A percentile compares a stretch with the other conserved stretches of the same genome.
These are phyloP conservation scores for Danaus chrysippus DNA, from an alignment of 2,888 invertebrate species.

Conservation along the genomic window DNA sequence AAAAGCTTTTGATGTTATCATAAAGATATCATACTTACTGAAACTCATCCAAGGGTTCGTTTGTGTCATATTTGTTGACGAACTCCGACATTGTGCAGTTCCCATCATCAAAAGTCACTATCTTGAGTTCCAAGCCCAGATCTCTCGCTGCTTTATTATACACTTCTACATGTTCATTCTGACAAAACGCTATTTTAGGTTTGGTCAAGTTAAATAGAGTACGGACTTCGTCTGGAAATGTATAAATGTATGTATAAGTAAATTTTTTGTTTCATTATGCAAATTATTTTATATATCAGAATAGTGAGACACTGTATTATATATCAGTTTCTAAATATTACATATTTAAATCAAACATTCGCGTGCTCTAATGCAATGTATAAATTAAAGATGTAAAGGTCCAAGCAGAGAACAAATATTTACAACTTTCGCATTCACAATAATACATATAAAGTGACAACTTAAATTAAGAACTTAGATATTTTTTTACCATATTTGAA, in stretches of 20 bases:
- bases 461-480: background rate
- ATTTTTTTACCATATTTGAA: slow-evolving; percentile 52
- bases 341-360: too few species aligned
- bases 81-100: slow-evolving; percentile 47
- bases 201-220: slow-evolving; percentile 45
- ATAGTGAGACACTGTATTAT: too few species aligned
- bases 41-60: slow-evolving; percentile 42
- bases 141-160: slow-evolving; percentile 41
- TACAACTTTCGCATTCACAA: too few species aligned
- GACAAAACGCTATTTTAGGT: slow-evolving; percentile 59
- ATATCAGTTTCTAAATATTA: too few species aligned
- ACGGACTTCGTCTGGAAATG: slow-evolving; percentile 54
- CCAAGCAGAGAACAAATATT: too few species aligned
- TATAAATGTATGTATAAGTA: background rate
- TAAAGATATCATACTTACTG: slow-evolving; percentile 40
- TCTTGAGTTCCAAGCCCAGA: slow-evolving; percentile 43
- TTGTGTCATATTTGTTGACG: slow-evolving; percentile 39
- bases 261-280: too few species aligned
- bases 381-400: too few species aligned
- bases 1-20: background rate
- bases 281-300: too few species aligned
- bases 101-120: slow-evolving; percentile 52
- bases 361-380: too few species aligned
- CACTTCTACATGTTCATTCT: slow-evolving; percentile 39
- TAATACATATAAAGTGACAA: slow-evolving; percentile 3